A percentile compares a stretch with the other conserved stretches of the same genome.
Conservation (phyloP, 2,888 invertebrate genomes). For the Perithous albicinctus region DNA sequence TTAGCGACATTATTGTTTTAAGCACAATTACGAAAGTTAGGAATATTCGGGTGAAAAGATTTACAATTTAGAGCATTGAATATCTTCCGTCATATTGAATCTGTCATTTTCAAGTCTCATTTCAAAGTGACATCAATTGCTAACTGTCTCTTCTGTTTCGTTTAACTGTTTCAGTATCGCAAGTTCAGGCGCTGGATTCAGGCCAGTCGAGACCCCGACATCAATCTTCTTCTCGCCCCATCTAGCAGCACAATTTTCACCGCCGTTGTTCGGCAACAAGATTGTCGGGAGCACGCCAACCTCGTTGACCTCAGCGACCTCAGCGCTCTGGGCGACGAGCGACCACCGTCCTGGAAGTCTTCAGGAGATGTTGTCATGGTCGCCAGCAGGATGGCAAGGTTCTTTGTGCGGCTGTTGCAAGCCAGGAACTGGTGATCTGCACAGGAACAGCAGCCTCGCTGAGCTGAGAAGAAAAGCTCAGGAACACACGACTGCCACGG, state of each 20-base stretch:
- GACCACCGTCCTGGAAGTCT: slow-evolving; percentile 82
- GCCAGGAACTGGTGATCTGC: slow-evolving; percentile 82
- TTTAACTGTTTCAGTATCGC: slow-evolving; percentile 85
- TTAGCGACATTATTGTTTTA: too few species aligned
- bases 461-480: slow-evolving; percentile 96
- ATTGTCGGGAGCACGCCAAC: slow-evolving; percentile 85
- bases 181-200: slow-evolving; percentile 86
- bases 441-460: slow-evolving; percentile 91
- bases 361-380: slow-evolving; percentile 83
- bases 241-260: slow-evolving; percentile 91
- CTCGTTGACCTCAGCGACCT: slow-evolving; percentile 81
- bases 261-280: slow-evolving; percentile 89
- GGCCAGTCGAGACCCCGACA: slow-evolving; percentile 86
- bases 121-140: background rate
- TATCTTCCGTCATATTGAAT: too few species aligned
- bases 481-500: slow-evolving; percentile 95
- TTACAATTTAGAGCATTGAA: too few species aligned
- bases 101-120: too few species aligned
- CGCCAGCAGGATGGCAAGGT: slow-evolving; percentile 83
- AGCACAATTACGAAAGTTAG: too few species aligned
- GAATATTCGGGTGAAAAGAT: too few species aligned
- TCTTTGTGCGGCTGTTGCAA: slow-evolving; percentile 79
- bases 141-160: background rate
- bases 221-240: slow-evolving; percentile 94
- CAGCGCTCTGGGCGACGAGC: slow-evolving; percentile 85